phyloP scores from a whole-genome alignment of 2,113 vertebrate genomes.

The Kryptolebias marmoratus region DNA sequence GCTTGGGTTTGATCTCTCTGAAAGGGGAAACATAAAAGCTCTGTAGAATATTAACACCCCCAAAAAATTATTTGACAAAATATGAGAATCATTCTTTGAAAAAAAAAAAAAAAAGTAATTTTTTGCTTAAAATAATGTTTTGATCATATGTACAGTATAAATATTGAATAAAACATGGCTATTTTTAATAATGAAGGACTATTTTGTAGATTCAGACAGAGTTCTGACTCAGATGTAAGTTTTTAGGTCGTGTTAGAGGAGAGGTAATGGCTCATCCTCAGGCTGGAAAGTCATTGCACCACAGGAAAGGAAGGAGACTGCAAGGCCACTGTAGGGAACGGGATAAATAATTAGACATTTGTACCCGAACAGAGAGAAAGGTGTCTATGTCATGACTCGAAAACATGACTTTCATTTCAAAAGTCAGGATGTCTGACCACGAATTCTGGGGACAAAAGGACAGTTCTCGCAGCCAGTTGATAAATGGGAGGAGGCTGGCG shows the following conservation, averaged over 20 bases:
- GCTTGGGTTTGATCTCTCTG: conserved; percentile 13
- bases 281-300: conserved; percentile 54
- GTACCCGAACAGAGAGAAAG: conserved; percentile 41
- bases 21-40: not conserved
- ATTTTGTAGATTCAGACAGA: conserved; percentile 9
- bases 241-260: conserved; percentile 23
- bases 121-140: conserved; percentile 5
- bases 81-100: too few relatives aligned
- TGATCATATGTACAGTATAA: not conserved
- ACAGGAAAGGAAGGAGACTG: conserved; percentile 45
- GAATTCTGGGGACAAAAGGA: conserved; percentile 17
- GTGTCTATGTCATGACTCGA: conserved; percentile 48
- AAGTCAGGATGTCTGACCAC: conserved; percentile 22
- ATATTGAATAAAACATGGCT: not conserved
- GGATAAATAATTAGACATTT: conserved; percentile 62
- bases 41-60: not conserved
- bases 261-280: conserved; percentile 48
- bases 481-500: conserved; percentile 1
- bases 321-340: conserved; percentile 45
- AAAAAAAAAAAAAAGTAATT: not conserved
- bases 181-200: conserved; percentile 6
- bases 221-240: conserved; percentile 35
- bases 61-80: not conserved
- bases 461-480: conserved; percentile 4
- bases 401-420: conserved; percentile 48